Evolutionary conservation across 37 sponge, comb jelly and placozoan species (phyloP).

Genomic region (Axinella damicornis): DNA sequence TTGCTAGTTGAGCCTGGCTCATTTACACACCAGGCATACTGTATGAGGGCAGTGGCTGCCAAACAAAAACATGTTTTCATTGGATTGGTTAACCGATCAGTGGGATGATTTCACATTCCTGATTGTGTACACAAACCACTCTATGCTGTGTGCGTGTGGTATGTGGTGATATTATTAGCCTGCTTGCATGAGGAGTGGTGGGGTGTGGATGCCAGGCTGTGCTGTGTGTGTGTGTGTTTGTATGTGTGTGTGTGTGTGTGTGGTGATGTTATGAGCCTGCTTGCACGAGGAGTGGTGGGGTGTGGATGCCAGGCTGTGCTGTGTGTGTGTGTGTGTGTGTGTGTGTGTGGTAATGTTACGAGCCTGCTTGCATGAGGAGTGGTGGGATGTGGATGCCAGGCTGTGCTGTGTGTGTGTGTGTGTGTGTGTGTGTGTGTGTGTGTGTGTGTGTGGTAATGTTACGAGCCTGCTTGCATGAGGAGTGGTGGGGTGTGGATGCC

Average conservation of each 20-base stretch:
- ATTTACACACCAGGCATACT: too few species aligned
- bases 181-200: not conserved
- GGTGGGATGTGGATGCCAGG: too few species aligned
- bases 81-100: too few species aligned
- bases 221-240: not conserved
- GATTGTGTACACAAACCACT: too few species aligned
- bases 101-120: too few species aligned
- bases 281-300: too few species aligned
- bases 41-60: too few species aligned
- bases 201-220: too few species aligned
- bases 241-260: slow-evolving; percentile 16
- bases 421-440: not conserved
- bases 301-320: slow-evolving; percentile 1
- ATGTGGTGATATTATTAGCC: not conserved
- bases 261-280: slow-evolving; percentile 15
- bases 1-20: too few species aligned
- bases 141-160: not conserved
- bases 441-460: slow-evolving; percentile 1
- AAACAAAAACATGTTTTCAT: too few species aligned
- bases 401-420: not conserved
- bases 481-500: not conserved
- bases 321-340: not conserved
- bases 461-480: not conserved
- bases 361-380: too few species aligned
- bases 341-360: too few species aligned